A percentile compares a stretch with the other conserved stretches of the same genome.
phyloP scores from a whole-genome alignment of 2,888 invertebrate genomes.

The Salticus scenicus region DNA sequence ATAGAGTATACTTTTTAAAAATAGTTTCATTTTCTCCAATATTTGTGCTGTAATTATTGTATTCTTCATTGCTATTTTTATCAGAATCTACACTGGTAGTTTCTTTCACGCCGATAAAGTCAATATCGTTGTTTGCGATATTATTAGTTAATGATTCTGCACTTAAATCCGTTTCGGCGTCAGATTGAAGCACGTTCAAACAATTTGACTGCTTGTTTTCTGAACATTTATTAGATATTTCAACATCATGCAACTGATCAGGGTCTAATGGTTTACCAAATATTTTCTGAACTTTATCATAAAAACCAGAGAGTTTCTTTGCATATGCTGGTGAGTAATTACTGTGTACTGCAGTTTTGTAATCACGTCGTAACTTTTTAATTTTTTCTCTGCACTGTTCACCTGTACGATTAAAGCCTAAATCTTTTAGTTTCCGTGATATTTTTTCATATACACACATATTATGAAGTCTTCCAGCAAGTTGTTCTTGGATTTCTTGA shows the following conservation, averaged over 20 bases:
- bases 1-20: neutral
- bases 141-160: neutral
- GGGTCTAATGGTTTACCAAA: constrained; percentile 41
- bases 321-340: constrained; percentile 63
- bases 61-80: neutral
- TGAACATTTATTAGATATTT: neutral
- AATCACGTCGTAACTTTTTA: constrained; percentile 59
- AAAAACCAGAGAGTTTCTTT: constrained; percentile 39
- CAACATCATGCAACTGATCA: constrained; percentile 31
- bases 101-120: neutral
- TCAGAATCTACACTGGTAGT: neutral
- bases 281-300: constrained; percentile 58
- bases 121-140: neutral
- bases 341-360: constrained; percentile 53
- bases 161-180: neutral
- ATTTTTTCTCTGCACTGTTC: constrained; percentile 68
- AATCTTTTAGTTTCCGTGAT: constrained; percentile 31
- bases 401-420: constrained; percentile 50
- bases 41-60: neutral
- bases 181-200: no score
- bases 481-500: constrained; percentile 61
- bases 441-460: constrained; percentile 68
- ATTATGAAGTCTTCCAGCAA: constrained; percentile 57
- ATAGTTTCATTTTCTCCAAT: neutral
- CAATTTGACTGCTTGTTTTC: neutral